Base-by-base conservation (phyloP, 1,140 invertebrate species). In the Neodiprion fabricii region DNA sequence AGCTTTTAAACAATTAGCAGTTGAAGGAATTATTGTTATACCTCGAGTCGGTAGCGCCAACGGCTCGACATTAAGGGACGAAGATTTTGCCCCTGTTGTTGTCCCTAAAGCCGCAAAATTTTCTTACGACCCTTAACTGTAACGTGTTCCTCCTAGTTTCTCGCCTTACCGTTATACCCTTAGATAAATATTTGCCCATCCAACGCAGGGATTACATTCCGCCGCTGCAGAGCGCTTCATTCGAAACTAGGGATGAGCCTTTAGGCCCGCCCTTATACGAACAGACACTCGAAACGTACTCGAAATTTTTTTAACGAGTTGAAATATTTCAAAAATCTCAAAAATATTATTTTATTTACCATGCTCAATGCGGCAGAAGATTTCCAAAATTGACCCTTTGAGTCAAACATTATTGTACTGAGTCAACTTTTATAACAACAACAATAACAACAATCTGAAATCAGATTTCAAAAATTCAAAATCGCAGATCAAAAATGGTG, bases 1-100 rank as follows among this genome's bases (percentile, higher is more conserved):
- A 85, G 83, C 83, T 85, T 85, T 85, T 83, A 85, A 85, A 85
- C 83, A 85, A 85, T 85, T 84, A 85, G 80, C 79, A 83, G 76
- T 71, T 79, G 81, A 85, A 85, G 83, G 81, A 71, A 28, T 69
- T 69, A 23, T 69, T 47, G 21, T 47, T 21, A 14, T 21, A n/a
- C 61, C 21, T 14, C 53, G 53, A 14, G 53, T 3, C 9, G n/a
- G 53, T 14, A 14, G n/a, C n/a, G n/a, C 53, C 53, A 17, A 14
- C 53, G 11, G 8, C 53, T 12, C 50, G n/a, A n/a, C 53, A 14
- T 61, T 61, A 61, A 61, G 11, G 11, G 53, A 61, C 3, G 53
- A 17, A 0, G n/a, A 61, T 61, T 7, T 61, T 17, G 53, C 53
- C n/a, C 11, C 11, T 5, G n/a, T 61, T 61, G 53, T 8, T 12